Evolutionary conservation across 1,140 invertebrate genomes (phyloP).

Genomic region (Bombus superbus): DNA sequence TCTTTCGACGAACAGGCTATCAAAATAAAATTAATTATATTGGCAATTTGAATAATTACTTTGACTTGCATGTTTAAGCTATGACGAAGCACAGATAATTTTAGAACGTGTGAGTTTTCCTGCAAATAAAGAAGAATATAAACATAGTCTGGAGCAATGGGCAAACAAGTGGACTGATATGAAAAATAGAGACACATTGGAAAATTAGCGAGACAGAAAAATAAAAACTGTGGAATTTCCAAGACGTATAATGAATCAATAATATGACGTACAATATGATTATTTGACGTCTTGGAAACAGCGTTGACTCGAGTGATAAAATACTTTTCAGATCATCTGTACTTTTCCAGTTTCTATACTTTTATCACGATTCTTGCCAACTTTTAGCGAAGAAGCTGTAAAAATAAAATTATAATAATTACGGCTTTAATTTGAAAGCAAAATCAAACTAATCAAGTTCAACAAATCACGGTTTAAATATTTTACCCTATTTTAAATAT

Average conservation of each 20-base stretch:
- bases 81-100: neutral
- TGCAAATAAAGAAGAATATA: neutral
- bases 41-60: neutral
- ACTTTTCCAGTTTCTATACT: too few relatives aligned
- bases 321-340: too few relatives aligned
- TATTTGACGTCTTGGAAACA: too few relatives aligned
- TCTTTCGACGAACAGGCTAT: too few relatives aligned
- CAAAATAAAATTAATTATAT: neutral
- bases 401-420: too few relatives aligned
- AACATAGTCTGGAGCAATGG: neutral
- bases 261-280: too few relatives aligned
- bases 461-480: neutral
- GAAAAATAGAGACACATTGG: neutral
- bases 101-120: neutral
- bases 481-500: neutral
- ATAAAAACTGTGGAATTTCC: neutral
- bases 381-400: too few relatives aligned
- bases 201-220: neutral
- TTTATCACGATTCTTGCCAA: too few relatives aligned
- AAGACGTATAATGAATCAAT: too few relatives aligned
- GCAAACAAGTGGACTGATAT: neutral
- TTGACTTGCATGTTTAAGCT: neutral
- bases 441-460: neutral
- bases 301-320: too few relatives aligned
- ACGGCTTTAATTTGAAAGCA: too few relatives aligned